Conservation (phyloP, 2,113 vertebrate genomes). For the Rallus limicola region DNA sequence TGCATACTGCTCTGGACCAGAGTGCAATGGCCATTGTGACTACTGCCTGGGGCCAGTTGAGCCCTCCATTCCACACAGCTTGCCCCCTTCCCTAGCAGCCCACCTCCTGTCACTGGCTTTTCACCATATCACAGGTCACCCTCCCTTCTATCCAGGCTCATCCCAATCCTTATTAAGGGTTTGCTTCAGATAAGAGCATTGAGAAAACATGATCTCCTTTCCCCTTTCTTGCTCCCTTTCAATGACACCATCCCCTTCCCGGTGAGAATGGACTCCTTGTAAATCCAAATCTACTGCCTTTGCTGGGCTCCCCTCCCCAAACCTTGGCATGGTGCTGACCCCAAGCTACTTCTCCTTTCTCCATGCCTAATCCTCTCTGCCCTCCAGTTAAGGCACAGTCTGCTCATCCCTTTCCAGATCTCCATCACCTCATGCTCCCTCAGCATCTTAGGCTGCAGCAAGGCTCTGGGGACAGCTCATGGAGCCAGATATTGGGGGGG, state of each 20-base stretch:
- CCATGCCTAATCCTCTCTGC: neutral
- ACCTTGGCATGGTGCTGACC: accelerated
- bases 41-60: neutral
- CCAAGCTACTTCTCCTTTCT: accelerated
- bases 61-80: accelerated
- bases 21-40: neutral
- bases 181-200: conserved; percentile 58
- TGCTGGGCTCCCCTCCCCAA: neutral
- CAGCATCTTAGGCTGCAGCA: accelerated
- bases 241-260: conserved; percentile 41
- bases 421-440: no score
- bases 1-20: accelerated
- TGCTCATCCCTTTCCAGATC: accelerated
- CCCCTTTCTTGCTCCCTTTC: conserved; percentile 27
- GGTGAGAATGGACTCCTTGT: accelerated
- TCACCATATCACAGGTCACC: neutral
- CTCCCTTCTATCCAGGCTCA: conserved; percentile 15
- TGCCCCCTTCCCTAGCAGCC: accelerated
- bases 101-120: neutral
- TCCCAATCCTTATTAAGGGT: conserved; percentile 63
- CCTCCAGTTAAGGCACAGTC: neutral
- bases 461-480: accelerated
- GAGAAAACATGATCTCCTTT: conserved; percentile 63
- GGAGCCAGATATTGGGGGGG: neutral
- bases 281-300: neutral